Evolutionary conservation across 2,797 vertebrate species (phyloP).

Genomic region (Siniperca undulata): DNA sequence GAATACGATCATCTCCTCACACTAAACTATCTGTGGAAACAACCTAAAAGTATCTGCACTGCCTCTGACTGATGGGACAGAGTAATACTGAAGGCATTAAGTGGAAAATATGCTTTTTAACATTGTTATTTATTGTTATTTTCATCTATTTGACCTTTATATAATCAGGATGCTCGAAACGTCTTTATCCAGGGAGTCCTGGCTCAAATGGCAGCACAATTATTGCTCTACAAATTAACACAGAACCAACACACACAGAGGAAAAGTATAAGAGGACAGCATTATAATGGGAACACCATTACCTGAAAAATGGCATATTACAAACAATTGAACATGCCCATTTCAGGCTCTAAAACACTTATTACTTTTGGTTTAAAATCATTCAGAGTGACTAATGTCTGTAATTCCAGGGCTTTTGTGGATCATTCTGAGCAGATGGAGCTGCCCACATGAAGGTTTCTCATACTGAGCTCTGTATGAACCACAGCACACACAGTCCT

Average conservation of each 20-base stretch:
- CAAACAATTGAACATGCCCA: background rate
- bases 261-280: background rate
- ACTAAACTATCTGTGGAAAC: background rate
- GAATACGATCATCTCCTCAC: background rate
- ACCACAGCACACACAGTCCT: conserved; percentile 14
- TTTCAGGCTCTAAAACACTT: conserved; percentile 7
- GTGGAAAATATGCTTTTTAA: conserved; percentile 5
- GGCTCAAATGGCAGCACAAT: conserved; percentile 18
- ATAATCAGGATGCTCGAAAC: background rate
- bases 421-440: conserved; percentile 60
- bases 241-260: background rate
- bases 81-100: background rate
- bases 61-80: background rate
- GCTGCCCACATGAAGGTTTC: conserved; percentile 50
- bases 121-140: conserved; percentile 19
- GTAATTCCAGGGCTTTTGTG: conserved; percentile 30
- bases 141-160: conserved; percentile 41
- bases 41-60: background rate
- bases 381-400: conserved; percentile 49
- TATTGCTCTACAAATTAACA: background rate
- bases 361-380: conserved; percentile 24
- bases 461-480: conserved; percentile 24
- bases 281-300: background rate
- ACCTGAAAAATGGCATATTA: conserved; percentile 12
- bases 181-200: background rate